Evolutionary conservation across 2,888 invertebrate species (phyloP), one percentile per base, ranked within the genome.

Genomic region (Caenorhabditis becei): DNA sequence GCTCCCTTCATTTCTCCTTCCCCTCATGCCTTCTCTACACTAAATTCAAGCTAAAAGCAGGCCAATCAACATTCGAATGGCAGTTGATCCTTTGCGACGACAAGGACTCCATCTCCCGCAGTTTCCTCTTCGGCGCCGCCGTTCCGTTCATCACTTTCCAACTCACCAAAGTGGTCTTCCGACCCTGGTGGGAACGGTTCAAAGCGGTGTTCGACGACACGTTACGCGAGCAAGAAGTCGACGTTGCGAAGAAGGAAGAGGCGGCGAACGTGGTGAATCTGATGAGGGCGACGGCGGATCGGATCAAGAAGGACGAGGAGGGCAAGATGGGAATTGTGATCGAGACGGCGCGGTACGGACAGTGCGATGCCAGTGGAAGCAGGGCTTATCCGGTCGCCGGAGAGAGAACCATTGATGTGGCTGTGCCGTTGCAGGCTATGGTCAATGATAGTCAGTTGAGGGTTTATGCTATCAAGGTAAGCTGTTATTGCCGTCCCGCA

Each of bases 341-440:
- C 80, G 92, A 94, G 0, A 94, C 94, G 89, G 97, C 97, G 0
- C 80, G 84, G 37, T 87, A 87, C 74, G 87, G 87, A 4, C 83
- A 83, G 58, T 83, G 83, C 20, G 86, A 83, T 51, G 71, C 70
- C 11, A 54, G 63, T 14, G 84, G 85, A 59, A 75, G 85, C n/a
- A 71, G 70, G 24, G 77, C 81, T 4, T 90, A 90, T 82, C 90
- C 90, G 24, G 65, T 90, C 53, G 82, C 86, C 16, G 90, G 90
- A 24, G 89, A 89, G 44, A 72, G 84, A 49, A 77, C 88, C 11
- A 85, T 90, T 80, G 97, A 97, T 92, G 97, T 97, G 18, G 96
- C 96, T n/a, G 94, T 97, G 88, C 96, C 97, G 0, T 91, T 98
- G 28, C 98, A 98, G 92, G 96, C 97, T 91, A 94, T 97, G 88